Conservation (phyloP, 2,113 vertebrate species). For the Perccottus glenii region DNA sequence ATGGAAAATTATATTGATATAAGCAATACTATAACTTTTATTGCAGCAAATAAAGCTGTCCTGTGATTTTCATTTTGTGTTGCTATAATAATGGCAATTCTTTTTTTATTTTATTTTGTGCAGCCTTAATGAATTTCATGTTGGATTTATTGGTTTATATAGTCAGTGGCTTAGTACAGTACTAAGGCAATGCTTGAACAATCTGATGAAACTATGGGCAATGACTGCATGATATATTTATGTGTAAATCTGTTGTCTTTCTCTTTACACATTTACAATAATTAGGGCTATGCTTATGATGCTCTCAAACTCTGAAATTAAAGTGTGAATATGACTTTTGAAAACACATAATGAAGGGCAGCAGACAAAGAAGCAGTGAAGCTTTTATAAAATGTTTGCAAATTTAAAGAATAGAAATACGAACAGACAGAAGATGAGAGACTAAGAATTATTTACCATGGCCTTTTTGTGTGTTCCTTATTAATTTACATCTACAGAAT, state of each 20-base stretch:
- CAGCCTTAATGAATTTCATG: not conserved
- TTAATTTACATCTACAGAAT: constrained; percentile 11
- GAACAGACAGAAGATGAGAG: not conserved
- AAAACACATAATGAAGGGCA: constrained; percentile 9
- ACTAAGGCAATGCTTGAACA: not conserved
- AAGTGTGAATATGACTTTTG: constrained; percentile 31
- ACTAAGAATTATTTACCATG: constrained; percentile 39
- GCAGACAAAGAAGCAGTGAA: not conserved
- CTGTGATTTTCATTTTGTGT: too few relatives aligned
- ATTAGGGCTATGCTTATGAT: too few relatives aligned
- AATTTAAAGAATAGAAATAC: constrained; percentile 14
- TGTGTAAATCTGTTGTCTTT: too few relatives aligned
- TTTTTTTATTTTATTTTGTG: too few relatives aligned
- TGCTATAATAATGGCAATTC: too few relatives aligned
- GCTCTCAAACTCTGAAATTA: not conserved
- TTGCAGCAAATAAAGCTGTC: too few relatives aligned
- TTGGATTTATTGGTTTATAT: too few relatives aligned
- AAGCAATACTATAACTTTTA: too few relatives aligned
- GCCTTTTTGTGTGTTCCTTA: constrained; percentile 26
- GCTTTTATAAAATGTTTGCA: constrained; percentile 33
- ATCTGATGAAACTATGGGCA: not conserved
- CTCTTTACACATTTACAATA: too few relatives aligned
- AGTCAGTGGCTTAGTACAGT: too few relatives aligned
- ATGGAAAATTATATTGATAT: constrained; percentile 20
- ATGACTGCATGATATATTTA: not conserved